Evolutionary conservation across 2,888 invertebrate genomes (phyloP).

Genomic region (Aquatica leii): DNA sequence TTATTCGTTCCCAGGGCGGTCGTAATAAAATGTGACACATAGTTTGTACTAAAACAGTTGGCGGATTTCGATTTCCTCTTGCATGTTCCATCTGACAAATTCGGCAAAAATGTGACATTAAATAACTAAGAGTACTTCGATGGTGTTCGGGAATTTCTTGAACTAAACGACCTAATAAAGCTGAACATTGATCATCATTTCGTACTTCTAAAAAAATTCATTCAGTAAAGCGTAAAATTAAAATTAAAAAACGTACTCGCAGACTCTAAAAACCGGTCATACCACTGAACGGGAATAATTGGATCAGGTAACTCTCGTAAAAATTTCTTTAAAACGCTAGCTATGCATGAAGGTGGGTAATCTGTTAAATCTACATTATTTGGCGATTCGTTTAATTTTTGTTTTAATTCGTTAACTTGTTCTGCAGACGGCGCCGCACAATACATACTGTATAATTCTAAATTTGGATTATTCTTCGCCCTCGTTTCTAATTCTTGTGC

Average conservation of each 20-base stretch:
- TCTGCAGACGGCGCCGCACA: conserved; percentile 69
- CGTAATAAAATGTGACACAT: conserved; percentile 77
- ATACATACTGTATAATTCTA: conserved; percentile 74
- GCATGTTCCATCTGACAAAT: conserved; percentile 73
- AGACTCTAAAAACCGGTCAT: conserved; percentile 73
- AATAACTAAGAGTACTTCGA: conserved; percentile 67
- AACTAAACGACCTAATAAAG: conserved; percentile 64
- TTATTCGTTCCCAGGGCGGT: conserved; percentile 79
- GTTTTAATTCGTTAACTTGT: conserved; percentile 66
- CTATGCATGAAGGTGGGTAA: conserved; percentile 65
- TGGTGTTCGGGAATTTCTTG: conserved; percentile 72
- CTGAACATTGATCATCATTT: conserved; percentile 67
- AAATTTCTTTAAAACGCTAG: conserved; percentile 74
- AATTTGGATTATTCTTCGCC: conserved; percentile 60
- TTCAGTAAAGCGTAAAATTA: conserved; percentile 5
- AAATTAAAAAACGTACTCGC: conserved; percentile 49
- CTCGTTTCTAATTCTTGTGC: conserved; percentile 69
- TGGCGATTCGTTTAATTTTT: conserved; percentile 62
- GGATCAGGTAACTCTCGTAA: conserved; percentile 78
- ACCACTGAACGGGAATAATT: conserved; percentile 77
- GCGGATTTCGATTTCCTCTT: conserved; percentile 71
- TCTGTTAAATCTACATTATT: conserved; percentile 59
- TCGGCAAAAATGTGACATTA: conserved; percentile 77
- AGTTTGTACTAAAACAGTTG: conserved; percentile 73
- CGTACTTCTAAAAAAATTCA: conserved; percentile 54